phyloP scores from a whole-genome alignment of 2,888 invertebrate genomes.

The Malthinus seriepunctatus region DNA sequence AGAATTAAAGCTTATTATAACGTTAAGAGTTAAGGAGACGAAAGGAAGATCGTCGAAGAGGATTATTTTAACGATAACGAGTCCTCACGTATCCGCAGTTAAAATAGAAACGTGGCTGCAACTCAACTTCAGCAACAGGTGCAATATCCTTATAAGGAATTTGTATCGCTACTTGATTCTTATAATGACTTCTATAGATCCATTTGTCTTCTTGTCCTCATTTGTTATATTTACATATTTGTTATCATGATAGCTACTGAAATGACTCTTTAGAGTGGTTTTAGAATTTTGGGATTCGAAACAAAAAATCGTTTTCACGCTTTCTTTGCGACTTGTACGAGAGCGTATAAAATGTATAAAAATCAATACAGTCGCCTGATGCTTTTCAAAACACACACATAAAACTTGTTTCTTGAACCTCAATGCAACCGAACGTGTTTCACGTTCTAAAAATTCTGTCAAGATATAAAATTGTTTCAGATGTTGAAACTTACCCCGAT shows the following conservation, averaged over 20 bases:
- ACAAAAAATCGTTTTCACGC: too few relatives aligned
- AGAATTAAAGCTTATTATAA: background rate
- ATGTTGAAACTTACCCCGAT: too few relatives aligned
- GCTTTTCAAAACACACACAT: too few relatives aligned
- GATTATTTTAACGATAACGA: slow-evolving; percentile 25
- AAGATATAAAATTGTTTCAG: too few relatives aligned
- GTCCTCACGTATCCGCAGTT: slow-evolving; percentile 26
- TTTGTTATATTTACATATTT: slow-evolving; percentile 5
- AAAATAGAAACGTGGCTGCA: slow-evolving; percentile 25
- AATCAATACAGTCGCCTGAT: too few relatives aligned
- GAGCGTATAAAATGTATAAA: too few relatives aligned
- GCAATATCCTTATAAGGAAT: slow-evolving; percentile 27
- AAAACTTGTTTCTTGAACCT: too few relatives aligned
- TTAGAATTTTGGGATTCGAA: too few relatives aligned
- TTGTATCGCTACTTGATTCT: slow-evolving; percentile 17
- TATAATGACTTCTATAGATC: slow-evolving; percentile 15
- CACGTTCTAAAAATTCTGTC: too few relatives aligned
- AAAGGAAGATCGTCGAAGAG: slow-evolving; percentile 2
- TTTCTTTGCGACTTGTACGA: too few relatives aligned
- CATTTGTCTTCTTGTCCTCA: background rate
- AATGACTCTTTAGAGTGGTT: too few relatives aligned
- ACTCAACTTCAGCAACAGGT: slow-evolving; percentile 27
- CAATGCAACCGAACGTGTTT: too few relatives aligned
- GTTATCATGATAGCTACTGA: background rate
- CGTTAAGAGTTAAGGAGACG: background rate